phyloP scores from a whole-genome alignment of 2,797 vertebrate genomes.

The Aselliscus stoliczkanus region DNA sequence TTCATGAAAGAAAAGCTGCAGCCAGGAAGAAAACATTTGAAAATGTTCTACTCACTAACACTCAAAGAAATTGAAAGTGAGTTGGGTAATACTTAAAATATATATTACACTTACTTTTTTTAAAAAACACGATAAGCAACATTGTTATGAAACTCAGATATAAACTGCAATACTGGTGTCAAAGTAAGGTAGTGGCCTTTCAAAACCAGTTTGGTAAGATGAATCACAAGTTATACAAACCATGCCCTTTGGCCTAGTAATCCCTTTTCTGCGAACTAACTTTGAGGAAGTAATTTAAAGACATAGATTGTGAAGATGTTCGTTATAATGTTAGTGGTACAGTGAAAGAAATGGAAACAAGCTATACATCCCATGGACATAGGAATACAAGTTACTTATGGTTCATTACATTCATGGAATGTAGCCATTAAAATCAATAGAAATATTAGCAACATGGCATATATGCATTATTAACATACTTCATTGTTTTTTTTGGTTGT shows the following conservation, averaged over 20 bases:
- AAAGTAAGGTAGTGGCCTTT: not conserved
- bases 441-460: not conserved
- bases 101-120: not conserved
- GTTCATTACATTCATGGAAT: not conserved
- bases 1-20: not conserved
- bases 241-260: not conserved
- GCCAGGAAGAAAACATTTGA: not conserved
- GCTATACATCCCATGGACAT: not conserved
- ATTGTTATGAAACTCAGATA: not conserved
- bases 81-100: not conserved
- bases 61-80: not conserved
- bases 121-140: not conserved
- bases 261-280: slow-evolving; percentile 21
- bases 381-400: not conserved
- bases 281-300: slow-evolving; percentile 20
- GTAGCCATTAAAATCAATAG: not conserved
- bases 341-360: not conserved
- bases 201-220: not conserved
- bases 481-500: no score
- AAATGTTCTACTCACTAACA: not conserved
- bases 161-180: not conserved
- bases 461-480: not conserved
- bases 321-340: not conserved
- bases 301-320: not conserved
- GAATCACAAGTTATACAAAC: not conserved